Base-by-base conservation (phyloP, 2,797 vertebrate genomes). In the Oryzias sinensis region DNA sequence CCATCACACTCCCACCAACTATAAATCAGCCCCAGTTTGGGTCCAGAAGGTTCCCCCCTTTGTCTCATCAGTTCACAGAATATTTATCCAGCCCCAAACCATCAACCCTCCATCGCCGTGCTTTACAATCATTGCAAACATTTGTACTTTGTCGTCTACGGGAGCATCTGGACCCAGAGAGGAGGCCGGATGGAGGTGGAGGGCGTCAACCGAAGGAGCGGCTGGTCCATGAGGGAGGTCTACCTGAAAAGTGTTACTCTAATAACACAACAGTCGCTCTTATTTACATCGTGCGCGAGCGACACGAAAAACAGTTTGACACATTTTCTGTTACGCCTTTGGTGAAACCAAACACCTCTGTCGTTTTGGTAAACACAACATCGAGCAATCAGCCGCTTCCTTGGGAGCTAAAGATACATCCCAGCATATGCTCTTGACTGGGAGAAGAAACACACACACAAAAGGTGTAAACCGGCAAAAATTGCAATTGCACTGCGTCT, bases 371-470 rank as follows among this genome's bases (percentile, higher is more conserved):
- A 90, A 91, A 91, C 91, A 92, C 87, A 87, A 84, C 84, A 81
- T 89, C 80, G 73, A 77, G 86, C 81, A 84, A 84, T 88, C 91
- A 90, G 89, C 87, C 85, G 59, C 58, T 72, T 87, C 33, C 13
- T 88, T 88, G 76, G 74, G 64, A 87, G 89, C 85, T 89, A 88
- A 90, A 92, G 89, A 92, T 90, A 90, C 85, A 85, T 88, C 88
- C 88, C 89, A 91, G 87, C 92, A 93, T 92, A 92, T 92, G 91
- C 84, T 93, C 90, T 90, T 89, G 86, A 90, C 77, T 56, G 53
- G 20, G 44, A 43, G 61, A 58, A 44, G 53, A 59, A 11, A 15
- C 33, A 25, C 49, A 56, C 49, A 86, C 83, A 90, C 88, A 90
- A 91, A 88, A 91, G 90, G 91, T 92, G 91, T 88, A 90, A 92